phyloP scores from a whole-genome alignment of 2,888 invertebrate genomes.

The Pteria penguin region DNA sequence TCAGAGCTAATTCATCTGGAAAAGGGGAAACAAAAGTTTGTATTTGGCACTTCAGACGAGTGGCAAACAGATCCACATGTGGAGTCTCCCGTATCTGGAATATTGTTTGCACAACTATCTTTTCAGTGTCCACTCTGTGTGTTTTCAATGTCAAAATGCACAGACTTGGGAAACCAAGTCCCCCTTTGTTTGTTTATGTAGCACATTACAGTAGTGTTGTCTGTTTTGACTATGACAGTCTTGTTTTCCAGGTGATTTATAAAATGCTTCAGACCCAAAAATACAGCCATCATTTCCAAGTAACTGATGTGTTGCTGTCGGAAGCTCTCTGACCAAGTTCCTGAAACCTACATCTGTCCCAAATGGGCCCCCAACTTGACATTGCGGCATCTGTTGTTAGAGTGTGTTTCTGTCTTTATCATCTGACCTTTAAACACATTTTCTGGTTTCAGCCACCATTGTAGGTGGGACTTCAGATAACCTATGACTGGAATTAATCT shows the following conservation, averaged over 20 bases:
- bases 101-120: constrained; percentile 6
- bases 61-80: constrained; percentile 4
- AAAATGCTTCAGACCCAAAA: background rate
- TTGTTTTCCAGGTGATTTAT: background rate
- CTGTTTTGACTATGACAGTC: background rate
- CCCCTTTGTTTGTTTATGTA: background rate
- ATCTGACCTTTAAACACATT: background rate
- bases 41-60: background rate
- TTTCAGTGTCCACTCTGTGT: constrained; percentile 7
- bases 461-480: constrained; percentile 2
- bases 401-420: constrained; percentile 5
- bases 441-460: background rate
- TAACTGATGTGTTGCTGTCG: background rate
- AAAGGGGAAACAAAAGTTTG: constrained; percentile 9
- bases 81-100: constrained; percentile 2
- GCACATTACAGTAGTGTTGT: background rate
- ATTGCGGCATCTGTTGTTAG: background rate
- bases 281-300: constrained; percentile 8
- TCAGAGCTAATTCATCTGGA: constrained; percentile 10
- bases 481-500: background rate
- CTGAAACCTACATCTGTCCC: background rate
- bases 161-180: background rate
- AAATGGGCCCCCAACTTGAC: constrained; percentile 13
- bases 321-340: constrained; percentile 2
- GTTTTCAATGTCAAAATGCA: background rate